Evolutionary conservation across 92 coral and sea anemone genomes (phyloP).

Genomic region (Montipora capitata): DNA sequence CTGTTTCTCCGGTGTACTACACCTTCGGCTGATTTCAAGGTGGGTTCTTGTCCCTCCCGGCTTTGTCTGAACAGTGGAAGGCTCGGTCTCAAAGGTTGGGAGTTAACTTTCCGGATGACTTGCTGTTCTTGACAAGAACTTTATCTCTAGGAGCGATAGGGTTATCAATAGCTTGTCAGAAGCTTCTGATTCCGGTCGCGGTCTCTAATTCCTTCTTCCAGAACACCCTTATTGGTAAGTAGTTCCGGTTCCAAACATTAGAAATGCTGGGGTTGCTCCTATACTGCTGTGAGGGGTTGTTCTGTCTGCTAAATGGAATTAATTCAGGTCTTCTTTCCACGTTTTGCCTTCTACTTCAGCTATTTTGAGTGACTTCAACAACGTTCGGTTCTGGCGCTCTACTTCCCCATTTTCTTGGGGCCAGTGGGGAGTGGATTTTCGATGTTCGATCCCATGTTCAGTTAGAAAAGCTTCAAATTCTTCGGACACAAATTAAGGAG

Average conservation of each 20-base stretch:
- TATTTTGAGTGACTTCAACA: slow-evolving; percentile 46
- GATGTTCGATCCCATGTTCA: slow-evolving; percentile 34
- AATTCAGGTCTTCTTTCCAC: slow-evolving; percentile 46
- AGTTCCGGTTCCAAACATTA: too few species aligned
- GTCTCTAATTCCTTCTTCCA: slow-evolving; percentile 67
- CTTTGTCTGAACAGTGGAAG: slow-evolving; percentile 66
- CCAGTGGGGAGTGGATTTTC: slow-evolving; percentile 49
- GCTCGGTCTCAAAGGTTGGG: slow-evolving; percentile 49
- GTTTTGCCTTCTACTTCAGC: slow-evolving; percentile 57
- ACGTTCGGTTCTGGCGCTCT: slow-evolving; percentile 54
- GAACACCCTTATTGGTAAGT: slow-evolving; percentile 9
- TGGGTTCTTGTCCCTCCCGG: slow-evolving; percentile 59
- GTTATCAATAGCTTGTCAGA: slow-evolving; percentile 40
- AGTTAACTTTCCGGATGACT: not conserved
- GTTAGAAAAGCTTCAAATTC: slow-evolving; percentile 34
- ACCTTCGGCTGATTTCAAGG: slow-evolving; percentile 44
- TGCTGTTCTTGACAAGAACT: slow-evolving; percentile 46
- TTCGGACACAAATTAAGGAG: slow-evolving; percentile 45
- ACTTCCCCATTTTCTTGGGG: slow-evolving; percentile 71
- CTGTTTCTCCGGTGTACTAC: slow-evolving; percentile 52
- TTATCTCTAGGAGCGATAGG: slow-evolving; percentile 38
- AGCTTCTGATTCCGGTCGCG: slow-evolving; percentile 54
- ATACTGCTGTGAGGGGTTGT: slow-evolving; percentile 40
- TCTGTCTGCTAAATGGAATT: slow-evolving; percentile 66
- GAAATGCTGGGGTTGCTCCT: too few species aligned